Evolutionary conservation across 2,888 invertebrate genomes (phyloP).

Genomic region (Shargacucullia verbasci): DNA sequence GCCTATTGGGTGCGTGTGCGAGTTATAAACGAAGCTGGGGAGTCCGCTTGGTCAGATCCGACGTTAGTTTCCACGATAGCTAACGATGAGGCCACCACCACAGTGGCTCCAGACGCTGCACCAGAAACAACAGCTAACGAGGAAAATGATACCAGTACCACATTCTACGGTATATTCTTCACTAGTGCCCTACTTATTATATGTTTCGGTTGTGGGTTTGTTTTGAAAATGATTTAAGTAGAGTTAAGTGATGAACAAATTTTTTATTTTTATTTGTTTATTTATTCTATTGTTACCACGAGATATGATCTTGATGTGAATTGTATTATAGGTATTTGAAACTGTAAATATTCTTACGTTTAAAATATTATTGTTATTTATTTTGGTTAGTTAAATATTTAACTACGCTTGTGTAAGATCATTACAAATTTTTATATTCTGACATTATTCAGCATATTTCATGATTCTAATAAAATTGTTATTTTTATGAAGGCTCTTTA

Average conservation of each 20-base stretch:
- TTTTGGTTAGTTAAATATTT: too few relatives aligned
- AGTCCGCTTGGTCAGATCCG: slow-evolving; percentile 71
- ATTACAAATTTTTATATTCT: too few relatives aligned
- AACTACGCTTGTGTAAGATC: too few relatives aligned
- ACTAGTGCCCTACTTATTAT: slow-evolving; percentile 71
- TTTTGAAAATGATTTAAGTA: slow-evolving; percentile 69
- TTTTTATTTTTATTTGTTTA: slow-evolving; percentile 11
- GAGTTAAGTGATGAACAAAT: not conserved
- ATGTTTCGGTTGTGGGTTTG: slow-evolving; percentile 70
- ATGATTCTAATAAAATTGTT: too few relatives aligned
- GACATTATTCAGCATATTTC: too few relatives aligned
- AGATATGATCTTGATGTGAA: not conserved
- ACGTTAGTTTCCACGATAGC: slow-evolving; percentile 53
- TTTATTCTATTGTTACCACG: slow-evolving; percentile 1
- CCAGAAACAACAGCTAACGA: slow-evolving; percentile 26
- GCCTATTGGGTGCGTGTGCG: slow-evolving; percentile 74
- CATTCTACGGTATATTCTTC: slow-evolving; percentile 77
- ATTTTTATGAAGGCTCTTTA: too few relatives aligned
- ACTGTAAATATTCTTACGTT: not conserved
- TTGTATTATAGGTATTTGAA: too few relatives aligned
- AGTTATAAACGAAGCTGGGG: slow-evolving; percentile 69
- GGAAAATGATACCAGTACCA: slow-evolving; percentile 44
- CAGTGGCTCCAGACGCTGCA: slow-evolving; percentile 38
- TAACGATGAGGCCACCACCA: slow-evolving; percentile 23
- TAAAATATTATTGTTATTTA: not conserved